phyloP scores from a whole-genome alignment of 2,113 vertebrate genomes.

The Silurus glanis region DNA sequence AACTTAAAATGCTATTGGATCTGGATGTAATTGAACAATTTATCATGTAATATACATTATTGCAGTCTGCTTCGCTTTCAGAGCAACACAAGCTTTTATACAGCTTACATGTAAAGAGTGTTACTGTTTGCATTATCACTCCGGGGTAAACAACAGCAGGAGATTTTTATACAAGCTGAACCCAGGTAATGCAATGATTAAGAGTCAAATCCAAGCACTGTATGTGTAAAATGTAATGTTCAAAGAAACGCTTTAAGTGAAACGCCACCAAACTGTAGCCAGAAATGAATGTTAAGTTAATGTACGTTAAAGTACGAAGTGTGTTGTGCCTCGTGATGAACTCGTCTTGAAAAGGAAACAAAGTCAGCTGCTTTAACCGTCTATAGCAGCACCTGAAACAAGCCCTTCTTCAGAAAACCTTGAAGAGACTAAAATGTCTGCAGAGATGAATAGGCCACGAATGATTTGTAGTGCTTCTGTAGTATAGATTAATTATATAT shows the following conservation, averaged over 20 bases:
- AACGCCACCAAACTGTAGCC: neutral
- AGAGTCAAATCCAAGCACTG: neutral
- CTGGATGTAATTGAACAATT: neutral
- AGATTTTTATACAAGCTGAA: neutral
- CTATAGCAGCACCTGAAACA: slow-evolving; percentile 11
- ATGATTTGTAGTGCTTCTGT: neutral
- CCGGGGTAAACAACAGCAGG: neutral
- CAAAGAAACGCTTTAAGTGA: neutral
- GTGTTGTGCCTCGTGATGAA: neutral
- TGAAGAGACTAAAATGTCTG: neutral
- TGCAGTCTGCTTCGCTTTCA: neutral
- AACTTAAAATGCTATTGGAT: neutral
- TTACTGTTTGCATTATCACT: neutral
- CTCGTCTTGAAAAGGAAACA: neutral
- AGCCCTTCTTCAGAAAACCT: neutral
- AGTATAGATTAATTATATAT: neutral
- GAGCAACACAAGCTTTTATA: neutral
- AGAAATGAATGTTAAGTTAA: neutral
- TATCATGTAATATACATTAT: neutral
- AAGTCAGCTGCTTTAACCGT: slow-evolving; percentile 1
- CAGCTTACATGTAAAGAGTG: neutral
- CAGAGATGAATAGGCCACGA: neutral
- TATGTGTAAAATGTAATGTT: neutral
- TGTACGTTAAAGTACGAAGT: neutral
- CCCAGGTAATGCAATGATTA: neutral